Base-by-base conservation (phyloP, 2,113 vertebrate genomes). In the Azemiops feae region DNA sequence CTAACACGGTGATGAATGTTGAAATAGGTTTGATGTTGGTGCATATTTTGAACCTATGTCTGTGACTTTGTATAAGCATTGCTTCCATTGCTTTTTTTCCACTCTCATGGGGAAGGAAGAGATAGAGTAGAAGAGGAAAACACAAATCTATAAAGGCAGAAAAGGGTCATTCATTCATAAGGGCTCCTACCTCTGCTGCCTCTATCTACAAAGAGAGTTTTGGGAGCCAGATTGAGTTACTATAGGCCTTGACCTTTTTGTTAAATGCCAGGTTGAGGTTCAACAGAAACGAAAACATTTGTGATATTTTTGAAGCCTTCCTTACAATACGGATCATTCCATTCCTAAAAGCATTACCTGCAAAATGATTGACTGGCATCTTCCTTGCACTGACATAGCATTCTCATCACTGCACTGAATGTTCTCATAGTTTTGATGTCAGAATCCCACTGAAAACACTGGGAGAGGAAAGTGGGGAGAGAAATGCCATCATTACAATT, bases 331-430 rank as follows among this genome's bases (percentile, higher is more conserved):
- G 8, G 8, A 91, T 53, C 47, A 25, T 57, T 7, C 45, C 85
- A 18, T 6, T 2, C 22, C n/a, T 0, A 11, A 0, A 0, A 30
- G 0, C 87, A 92, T 50, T 97, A 99, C 99, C 98, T 98, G 97
- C 94, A 96, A 50, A 98, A 96, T 74, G 52, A 86, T 27, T 55
- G 93, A n/a, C 98, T 97, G 60, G 97, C 98, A 92, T 94, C 95
- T 0, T 98, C 97, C 97, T 99, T 99, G 91, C 99, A 99, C 0
- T 92, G 25, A 92, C 98, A 97, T 47, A 99, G 98, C 0, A 98
- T 89, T 85, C 27, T 27, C 94, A 99, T 98, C 55, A 99, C 98
- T 0, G 98, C 98, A 87, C 74, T 53, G 25, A 99, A 99, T 0
- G 98, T 96, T n/a, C 94, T 91, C 43, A 94, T 93, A 4, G 94